phyloP scores from a whole-genome alignment of 2,113 vertebrate genomes.

The Otolemur garnettii region DNA sequence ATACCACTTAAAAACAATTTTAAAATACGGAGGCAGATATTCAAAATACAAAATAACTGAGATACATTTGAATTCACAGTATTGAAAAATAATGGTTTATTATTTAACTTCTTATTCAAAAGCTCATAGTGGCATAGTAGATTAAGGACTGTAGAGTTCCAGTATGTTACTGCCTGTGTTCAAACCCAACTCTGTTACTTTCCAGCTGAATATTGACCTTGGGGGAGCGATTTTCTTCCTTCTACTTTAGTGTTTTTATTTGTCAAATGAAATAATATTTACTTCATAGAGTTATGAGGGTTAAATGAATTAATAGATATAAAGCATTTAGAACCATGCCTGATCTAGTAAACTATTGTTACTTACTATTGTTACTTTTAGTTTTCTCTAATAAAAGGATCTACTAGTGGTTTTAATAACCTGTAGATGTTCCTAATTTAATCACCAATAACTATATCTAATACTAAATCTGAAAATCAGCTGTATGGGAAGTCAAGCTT shows the following conservation, averaged over 20 bases:
- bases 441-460: not conserved
- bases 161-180: not conserved
- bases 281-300: not conserved
- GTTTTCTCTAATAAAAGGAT: not conserved
- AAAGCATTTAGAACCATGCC: conserved; percentile 25
- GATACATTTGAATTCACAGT: conserved; percentile 3
- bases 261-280: conserved; percentile 52
- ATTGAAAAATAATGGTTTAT: conserved; percentile 19
- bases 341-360: conserved; percentile 35
- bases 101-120: conserved; percentile 45
- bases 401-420: conserved; percentile 7
- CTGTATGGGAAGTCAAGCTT: not conserved
- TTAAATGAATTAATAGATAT: conserved; percentile 21
- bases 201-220: conserved; percentile 17
- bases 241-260: not conserved
- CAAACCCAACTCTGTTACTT: not conserved
- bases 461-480: conserved; percentile 4
- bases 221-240: not conserved
- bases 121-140: not conserved
- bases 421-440: conserved; percentile 8
- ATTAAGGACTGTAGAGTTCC: not conserved
- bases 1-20: not conserved
- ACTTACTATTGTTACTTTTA: not conserved
- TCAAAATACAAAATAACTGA: conserved; percentile 42
- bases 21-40: not conserved